These are phyloP conservation scores for Pentalonia nigronervosa DNA, from an alignment of 1,140 invertebrate species.

Conservation along the genomic window DNA sequence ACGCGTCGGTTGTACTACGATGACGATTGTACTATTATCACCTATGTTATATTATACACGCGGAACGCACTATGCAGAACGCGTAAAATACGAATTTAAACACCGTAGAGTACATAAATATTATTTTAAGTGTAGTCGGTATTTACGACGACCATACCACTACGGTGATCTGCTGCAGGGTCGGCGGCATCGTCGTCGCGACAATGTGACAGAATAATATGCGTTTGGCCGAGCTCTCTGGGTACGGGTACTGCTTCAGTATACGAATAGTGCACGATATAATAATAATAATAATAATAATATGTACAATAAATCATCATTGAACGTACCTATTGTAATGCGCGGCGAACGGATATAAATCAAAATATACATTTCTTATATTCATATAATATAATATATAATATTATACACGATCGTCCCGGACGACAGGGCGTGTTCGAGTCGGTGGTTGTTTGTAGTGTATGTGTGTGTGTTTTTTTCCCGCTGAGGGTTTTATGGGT, in stretches of 20 bases:
- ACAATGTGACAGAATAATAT: no score
- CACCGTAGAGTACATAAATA: no score
- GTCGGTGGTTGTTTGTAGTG: neutral
- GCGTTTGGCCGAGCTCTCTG: no score
- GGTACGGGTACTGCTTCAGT: neutral
- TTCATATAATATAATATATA: neutral
- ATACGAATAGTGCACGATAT: neutral
- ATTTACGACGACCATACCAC: no score
- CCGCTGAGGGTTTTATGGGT: neutral
- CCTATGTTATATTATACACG: no score
- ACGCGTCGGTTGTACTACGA: no score
- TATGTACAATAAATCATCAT: neutral
- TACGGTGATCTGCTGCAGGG: no score
- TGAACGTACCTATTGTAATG: constrained; percentile 3
- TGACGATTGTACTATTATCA: no score
- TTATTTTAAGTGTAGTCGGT: no score
- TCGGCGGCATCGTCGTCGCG: no score
- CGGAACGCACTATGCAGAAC: no score
- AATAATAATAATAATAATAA: neutral
- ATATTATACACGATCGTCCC: neutral
- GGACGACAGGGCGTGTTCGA: neutral
- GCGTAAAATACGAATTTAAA: no score
- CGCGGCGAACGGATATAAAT: constrained; percentile 9
- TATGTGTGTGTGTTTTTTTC: neutral
- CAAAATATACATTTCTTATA: constrained; percentile 16